Percentiles rank a stretch among this genome's conserved stretches.
phyloP scores from a whole-genome alignment of 2,797 vertebrate genomes.

The Peromyscus aztecus region DNA sequence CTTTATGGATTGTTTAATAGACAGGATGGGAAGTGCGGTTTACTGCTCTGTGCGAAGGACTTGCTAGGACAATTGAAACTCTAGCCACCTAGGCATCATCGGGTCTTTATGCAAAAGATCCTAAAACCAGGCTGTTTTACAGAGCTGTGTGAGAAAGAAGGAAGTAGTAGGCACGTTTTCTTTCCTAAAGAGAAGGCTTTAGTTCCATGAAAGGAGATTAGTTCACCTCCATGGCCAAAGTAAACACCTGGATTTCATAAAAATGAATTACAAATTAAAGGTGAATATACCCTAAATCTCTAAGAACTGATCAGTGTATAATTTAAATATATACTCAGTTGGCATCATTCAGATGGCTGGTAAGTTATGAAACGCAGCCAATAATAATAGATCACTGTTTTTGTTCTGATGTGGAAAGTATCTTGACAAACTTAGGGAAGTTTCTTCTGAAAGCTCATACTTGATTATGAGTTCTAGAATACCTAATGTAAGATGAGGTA shows the following conservation, averaged over 20 bases:
- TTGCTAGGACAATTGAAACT: background rate
- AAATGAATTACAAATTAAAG: constrained; percentile 27
- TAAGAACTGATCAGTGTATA: background rate
- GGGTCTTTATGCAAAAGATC: background rate
- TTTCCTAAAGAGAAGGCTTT: background rate
- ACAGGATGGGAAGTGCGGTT: background rate
- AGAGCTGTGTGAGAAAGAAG: background rate
- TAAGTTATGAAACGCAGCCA: background rate
- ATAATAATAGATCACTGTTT: background rate
- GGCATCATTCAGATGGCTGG: background rate
- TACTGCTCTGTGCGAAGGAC: background rate
- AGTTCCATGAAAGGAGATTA: background rate
- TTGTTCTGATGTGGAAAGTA: background rate
- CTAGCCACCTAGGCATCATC: background rate
- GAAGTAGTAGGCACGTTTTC: background rate
- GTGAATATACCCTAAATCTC: background rate
- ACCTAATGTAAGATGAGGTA: background rate
- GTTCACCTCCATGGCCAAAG: background rate
- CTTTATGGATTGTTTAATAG: background rate
- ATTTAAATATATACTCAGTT: background rate
- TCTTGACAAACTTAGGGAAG: constrained; percentile 14
- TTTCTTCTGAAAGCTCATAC: constrained; percentile 11
- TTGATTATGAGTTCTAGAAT: background rate
- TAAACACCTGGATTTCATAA: background rate
- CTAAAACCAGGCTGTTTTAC: background rate